Conservation (phyloP, 2,113 vertebrate genomes). For the Sakesphorus luctuosus region DNA sequence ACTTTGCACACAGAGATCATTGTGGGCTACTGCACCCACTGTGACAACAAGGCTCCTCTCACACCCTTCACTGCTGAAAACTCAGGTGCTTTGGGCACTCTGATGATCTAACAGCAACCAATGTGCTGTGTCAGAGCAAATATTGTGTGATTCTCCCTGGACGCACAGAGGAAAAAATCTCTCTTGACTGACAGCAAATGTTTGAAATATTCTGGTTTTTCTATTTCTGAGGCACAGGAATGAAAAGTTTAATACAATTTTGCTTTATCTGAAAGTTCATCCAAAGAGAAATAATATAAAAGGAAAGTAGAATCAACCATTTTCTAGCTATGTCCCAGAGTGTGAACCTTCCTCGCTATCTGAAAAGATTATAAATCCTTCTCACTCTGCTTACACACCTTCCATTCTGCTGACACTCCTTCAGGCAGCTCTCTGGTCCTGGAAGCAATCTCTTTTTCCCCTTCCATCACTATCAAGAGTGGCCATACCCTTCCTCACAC, state of each 20-base stretch:
- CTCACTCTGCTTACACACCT: not conserved
- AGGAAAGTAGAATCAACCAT: not conserved
- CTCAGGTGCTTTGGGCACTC: not conserved
- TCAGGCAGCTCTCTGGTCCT: not conserved
- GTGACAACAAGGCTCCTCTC: not conserved
- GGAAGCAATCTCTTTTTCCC: not conserved
- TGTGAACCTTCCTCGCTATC: not conserved
- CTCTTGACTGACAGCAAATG: not conserved
- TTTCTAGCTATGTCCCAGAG: not conserved
- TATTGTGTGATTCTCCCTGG: not conserved
- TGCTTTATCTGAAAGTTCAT: not conserved
- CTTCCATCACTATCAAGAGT: not conserved
- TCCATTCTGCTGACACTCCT: not conserved
- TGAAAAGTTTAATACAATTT: not conserved
- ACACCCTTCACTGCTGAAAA: not conserved
- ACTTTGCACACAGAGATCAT: not conserved
- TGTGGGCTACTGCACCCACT: rapidly evolving
- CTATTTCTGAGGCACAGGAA: not conserved
- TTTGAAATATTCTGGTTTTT: not conserved
- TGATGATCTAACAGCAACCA: not conserved
- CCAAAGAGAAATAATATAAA: not conserved
- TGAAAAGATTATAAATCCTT: not conserved
- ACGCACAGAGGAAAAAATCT: not conserved
- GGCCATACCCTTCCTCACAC: not conserved
- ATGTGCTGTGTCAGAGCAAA: not conserved